These are phyloP conservation scores for Drosophila paranaensis DNA, from an alignment of 2,888 invertebrate genomes.

Conservation along the genomic window DNA sequence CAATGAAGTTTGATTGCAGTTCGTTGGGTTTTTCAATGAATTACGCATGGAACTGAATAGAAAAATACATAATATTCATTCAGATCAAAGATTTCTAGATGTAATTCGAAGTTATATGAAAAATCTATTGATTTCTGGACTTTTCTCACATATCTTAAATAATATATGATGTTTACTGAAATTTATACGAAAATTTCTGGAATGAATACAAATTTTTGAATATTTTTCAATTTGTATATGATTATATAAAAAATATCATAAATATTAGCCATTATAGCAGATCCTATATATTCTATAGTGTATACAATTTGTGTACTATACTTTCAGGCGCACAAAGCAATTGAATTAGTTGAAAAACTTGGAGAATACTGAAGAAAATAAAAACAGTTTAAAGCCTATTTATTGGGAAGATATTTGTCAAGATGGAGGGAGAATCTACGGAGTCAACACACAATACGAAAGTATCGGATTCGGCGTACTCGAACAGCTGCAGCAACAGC, in stretches of 20 bases:
- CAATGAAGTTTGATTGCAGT: not conserved
- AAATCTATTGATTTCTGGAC: too few relatives aligned
- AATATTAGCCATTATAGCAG: too few relatives aligned
- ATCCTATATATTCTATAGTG: too few relatives aligned
- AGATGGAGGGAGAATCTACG: constrained; percentile 83
- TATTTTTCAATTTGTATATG: too few relatives aligned
- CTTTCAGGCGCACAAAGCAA: constrained; percentile 1
- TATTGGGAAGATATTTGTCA: constrained; percentile 9
- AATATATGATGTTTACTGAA: too few relatives aligned
- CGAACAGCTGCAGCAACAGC: constrained; percentile 92
- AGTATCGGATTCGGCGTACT: constrained; percentile 92
- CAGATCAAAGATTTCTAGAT: too few relatives aligned
- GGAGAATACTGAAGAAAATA: not conserved
- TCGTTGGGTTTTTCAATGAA: not conserved
- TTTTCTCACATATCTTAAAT: too few relatives aligned
- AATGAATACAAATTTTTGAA: not conserved
- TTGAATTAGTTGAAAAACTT: not conserved
- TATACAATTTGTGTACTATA: not conserved
- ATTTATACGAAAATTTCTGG: not conserved
- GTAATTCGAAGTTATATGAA: too few relatives aligned
- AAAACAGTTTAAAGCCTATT: not conserved
- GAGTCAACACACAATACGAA: constrained; percentile 83
- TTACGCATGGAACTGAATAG: too few relatives aligned
- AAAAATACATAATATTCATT: too few relatives aligned
- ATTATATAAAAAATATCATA: too few relatives aligned